Base-by-base conservation (phyloP, 2,797 vertebrate species). In the Fundulus diaphanus region DNA sequence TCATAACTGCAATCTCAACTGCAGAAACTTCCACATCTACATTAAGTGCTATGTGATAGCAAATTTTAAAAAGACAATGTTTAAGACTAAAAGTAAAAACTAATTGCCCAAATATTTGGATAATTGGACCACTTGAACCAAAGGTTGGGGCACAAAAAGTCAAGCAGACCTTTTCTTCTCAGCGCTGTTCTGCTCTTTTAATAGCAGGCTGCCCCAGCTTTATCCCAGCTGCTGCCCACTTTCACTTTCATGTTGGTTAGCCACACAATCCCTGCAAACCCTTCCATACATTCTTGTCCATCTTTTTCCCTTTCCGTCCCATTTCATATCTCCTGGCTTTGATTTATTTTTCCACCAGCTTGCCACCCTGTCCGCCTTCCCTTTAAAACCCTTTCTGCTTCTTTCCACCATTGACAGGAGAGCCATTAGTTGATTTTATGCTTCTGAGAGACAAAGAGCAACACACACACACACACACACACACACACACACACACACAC, bases 191-290 rank as follows among this genome's bases (percentile, higher is more conserved):
- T 54, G 2, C 68, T 74, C 85, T 46, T 82, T 85, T 91, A 85
- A 83, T 82, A 84, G 82, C 83, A 79, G 65, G 67, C 86, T 84
- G 85, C 71, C 85, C 79, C 83, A 89, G 88, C 87, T 91, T 83
- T 59, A 56, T 51, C 75, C 77, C 91, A 89, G 83, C 88, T 92
- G 91, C 1, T 74, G 79, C 74, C 75, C 85, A 89, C 80, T 87
- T 89, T 81, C 70, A 74, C 88, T 91, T 90, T 91, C 82, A 90
- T 90, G 89, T 82, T 87, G 79, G 78, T 79, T 76, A 82, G 77
- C 79, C 71, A 77, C 68, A 79, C 67, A 68, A 68, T 70, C 72
- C 42, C 70, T 74, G 31, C 70, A 67, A 82, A 20, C 77, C 51
- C 63, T 72, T 82, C 57, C 48, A 72, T 75, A 68, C 65, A 83